These are phyloP conservation scores for Chanos chanos DNA, from an alignment of 2,797 vertebrate species.

Conservation along the genomic window DNA sequence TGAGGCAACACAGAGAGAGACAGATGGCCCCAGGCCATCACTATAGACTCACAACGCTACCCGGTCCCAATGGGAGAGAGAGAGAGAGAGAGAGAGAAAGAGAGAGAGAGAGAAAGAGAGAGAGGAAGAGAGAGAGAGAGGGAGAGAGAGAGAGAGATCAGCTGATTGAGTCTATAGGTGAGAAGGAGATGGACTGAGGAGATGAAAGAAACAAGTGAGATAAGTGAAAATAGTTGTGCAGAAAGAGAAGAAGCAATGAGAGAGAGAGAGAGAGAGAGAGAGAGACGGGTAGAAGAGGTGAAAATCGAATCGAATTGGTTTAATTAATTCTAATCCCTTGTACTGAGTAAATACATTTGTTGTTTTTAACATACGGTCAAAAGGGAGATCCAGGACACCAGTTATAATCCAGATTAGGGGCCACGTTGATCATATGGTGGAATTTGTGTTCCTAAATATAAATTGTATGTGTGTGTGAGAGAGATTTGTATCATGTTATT, in stretches of 20 bases:
- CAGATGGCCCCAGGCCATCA: slow-evolving; percentile 75
- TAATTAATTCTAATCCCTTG: slow-evolving; percentile 54
- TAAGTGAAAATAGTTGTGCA: not conserved
- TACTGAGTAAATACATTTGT: slow-evolving; percentile 64
- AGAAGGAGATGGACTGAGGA: not conserved
- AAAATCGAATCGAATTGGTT: not conserved
- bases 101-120: slow-evolving; percentile 28
- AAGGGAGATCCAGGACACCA: too few relatives aligned
- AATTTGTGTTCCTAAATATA: too few relatives aligned
- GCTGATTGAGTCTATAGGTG: not conserved
- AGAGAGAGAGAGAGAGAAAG: not conserved
- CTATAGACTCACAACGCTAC: slow-evolving; percentile 65
- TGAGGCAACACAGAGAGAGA: slow-evolving; percentile 67
- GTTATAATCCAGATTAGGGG: too few relatives aligned
- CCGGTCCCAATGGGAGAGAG: slow-evolving; percentile 41
- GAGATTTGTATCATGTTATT: too few relatives aligned
- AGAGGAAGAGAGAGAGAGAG: slow-evolving; percentile 20
- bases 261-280: slow-evolving; percentile 35
- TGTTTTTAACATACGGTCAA: slow-evolving; percentile 47
- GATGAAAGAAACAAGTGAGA: not conserved
- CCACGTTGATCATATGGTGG: too few relatives aligned
- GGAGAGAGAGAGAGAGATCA: slow-evolving; percentile 13
- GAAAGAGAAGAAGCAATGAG: slow-evolving; percentile 4
- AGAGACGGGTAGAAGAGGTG: slow-evolving; percentile 19
- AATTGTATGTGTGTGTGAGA: too few relatives aligned